Evolutionary conservation across 2,888 invertebrate genomes (phyloP).

Genomic region (Heliconius ethilla): DNA sequence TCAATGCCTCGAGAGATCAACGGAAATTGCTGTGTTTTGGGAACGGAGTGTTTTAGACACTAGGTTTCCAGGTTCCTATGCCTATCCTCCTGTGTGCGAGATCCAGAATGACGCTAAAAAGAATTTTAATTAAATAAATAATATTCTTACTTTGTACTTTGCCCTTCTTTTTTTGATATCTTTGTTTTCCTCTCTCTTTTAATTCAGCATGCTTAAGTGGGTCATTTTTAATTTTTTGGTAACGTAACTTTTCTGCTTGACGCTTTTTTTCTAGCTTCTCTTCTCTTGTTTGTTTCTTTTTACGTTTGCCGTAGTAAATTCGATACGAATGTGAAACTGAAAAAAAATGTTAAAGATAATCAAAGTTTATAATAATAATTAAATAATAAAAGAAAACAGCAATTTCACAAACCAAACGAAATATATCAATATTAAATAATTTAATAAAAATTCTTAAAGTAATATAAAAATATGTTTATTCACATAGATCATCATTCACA

Average conservation of each 20-base stretch:
- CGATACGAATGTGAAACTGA: not conserved
- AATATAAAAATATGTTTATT: not conserved
- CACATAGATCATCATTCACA: not conserved
- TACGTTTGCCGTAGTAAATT: not conserved
- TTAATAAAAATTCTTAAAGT: not conserved
- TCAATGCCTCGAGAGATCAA: too few relatives aligned
- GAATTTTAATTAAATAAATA: not conserved
- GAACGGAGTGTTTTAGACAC: too few relatives aligned
- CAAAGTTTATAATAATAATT: too few relatives aligned
- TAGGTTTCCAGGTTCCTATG: too few relatives aligned
- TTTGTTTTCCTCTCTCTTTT: not conserved
- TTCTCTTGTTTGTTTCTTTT: constrained; percentile 1
- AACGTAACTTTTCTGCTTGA: not conserved
- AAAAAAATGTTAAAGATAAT: not conserved
- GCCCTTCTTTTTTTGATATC: not conserved
- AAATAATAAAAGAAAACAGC: too few relatives aligned
- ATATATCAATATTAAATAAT: too few relatives aligned
- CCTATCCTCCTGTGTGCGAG: too few relatives aligned
- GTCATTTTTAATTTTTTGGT: not conserved
- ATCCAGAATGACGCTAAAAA: too few relatives aligned
- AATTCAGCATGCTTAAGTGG: not conserved
- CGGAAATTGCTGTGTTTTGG: too few relatives aligned
- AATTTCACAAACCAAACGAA: too few relatives aligned
- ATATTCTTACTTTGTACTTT: not conserved
- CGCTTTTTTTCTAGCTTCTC: not conserved